Conservation (phyloP, 2,797 vertebrate species). For the Rhadinocentrus ornatus region DNA sequence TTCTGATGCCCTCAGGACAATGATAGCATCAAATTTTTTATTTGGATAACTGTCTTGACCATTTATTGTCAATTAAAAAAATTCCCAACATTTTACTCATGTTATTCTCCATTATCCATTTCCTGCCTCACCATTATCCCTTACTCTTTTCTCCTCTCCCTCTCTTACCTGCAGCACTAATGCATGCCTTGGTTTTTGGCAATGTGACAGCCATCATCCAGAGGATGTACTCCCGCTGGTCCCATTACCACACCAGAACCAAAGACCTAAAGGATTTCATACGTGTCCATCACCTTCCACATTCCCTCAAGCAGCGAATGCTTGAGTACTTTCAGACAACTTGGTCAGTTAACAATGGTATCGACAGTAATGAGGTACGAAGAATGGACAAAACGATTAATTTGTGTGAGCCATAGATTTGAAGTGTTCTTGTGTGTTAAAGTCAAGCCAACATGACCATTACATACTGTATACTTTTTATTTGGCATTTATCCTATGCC, state of each 20-base stretch:
- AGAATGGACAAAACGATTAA: not conserved
- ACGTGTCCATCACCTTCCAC: slow-evolving; percentile 94
- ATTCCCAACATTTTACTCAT: slow-evolving; percentile 1
- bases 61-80: not conserved
- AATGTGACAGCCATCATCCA: slow-evolving; percentile 99
- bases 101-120: not conserved
- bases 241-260: slow-evolving; percentile 96
- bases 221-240: slow-evolving; percentile 98
- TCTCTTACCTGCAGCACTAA: slow-evolving; percentile 85
- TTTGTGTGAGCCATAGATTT: not conserved
- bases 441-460: not conserved
- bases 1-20: not conserved
- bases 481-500: not conserved
- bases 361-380: slow-evolving; percentile 94
- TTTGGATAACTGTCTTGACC: slow-evolving; percentile 12
- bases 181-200: slow-evolving; percentile 97
- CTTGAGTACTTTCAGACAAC: slow-evolving; percentile 98
- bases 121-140: not conserved
- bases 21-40: slow-evolving; percentile 1
- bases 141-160: not conserved
- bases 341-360: slow-evolving; percentile 98
- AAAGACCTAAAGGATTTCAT: slow-evolving; percentile 99
- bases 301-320: slow-evolving; percentile 97
- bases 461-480: not conserved
- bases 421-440: not conserved